A percentile compares a stretch with the other conserved stretches of the same genome.
These are phyloP conservation scores for Lordiphosa clarofinis DNA, from an alignment of 1,140 invertebrate species.

Conservation along the genomic window DNA sequence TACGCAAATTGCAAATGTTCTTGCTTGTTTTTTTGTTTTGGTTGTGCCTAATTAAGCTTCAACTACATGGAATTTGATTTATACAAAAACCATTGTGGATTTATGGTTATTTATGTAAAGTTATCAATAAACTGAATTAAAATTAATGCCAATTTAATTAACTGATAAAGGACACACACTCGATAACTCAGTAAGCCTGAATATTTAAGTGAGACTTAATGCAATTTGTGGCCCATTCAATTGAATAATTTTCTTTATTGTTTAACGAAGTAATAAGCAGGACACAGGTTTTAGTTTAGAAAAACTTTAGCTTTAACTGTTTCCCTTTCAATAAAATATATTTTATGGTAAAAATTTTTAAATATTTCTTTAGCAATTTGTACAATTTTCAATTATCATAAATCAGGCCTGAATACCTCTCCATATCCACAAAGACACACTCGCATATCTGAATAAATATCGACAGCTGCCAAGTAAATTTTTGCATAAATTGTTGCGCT, in stretches of 20 bases:
- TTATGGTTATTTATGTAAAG: constrained; percentile 35
- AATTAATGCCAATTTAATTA: constrained; percentile 52
- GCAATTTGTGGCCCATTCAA: constrained; percentile 28
- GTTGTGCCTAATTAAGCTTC: constrained; percentile 31
- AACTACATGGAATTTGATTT: constrained; percentile 14
- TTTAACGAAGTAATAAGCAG: too few relatives aligned
- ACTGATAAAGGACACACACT: constrained; percentile 15
- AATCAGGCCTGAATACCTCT: constrained; percentile 11
- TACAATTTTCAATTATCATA: constrained; percentile 42
- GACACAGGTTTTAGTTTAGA: too few relatives aligned
- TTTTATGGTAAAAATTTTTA: too few relatives aligned
- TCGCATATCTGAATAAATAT: constrained; percentile 14
- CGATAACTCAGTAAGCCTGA: constrained; percentile 12
- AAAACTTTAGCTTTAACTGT: too few relatives aligned
- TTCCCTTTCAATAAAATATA: too few relatives aligned
- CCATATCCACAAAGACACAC: background rate
- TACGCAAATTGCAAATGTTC: constrained; percentile 10
- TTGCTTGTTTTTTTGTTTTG: constrained; percentile 23
- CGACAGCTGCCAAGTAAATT: constrained; percentile 15
- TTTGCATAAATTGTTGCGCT: constrained; percentile 19
- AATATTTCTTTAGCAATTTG: constrained; percentile 1
- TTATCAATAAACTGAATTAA: constrained; percentile 38
- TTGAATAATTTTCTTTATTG: constrained; percentile 26
- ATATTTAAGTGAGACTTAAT: constrained; percentile 21
- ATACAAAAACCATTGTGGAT: constrained; percentile 10